Percentiles rank a stretch among this genome's conserved stretches.
Conservation (phyloP, 1,140 invertebrate genomes). For the Doryteuthis pealeii region DNA sequence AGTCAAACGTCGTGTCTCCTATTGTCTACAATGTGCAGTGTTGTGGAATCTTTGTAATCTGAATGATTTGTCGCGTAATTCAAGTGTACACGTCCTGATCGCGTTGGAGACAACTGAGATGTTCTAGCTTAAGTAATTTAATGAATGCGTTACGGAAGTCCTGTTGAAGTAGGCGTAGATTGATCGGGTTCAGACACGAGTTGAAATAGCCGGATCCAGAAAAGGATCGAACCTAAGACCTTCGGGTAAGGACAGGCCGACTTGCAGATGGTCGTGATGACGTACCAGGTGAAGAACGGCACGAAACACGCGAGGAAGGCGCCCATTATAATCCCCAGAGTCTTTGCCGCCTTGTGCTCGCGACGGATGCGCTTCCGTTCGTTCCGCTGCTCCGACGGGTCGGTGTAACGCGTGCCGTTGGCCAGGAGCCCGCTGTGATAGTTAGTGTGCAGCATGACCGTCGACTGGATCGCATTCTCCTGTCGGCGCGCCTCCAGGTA, state of each 20-base stretch:
- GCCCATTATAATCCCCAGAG: slow-evolving; percentile 93
- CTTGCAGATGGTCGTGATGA: slow-evolving; percentile 78
- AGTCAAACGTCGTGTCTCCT: background rate
- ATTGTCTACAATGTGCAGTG: background rate
- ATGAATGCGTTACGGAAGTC: slow-evolving; percentile 98
- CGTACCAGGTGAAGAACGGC: slow-evolving; percentile 88
- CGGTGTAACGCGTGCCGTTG: slow-evolving; percentile 24
- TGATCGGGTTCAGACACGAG: slow-evolving; percentile 93
- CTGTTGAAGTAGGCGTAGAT: slow-evolving; percentile 98
- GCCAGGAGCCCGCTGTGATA: slow-evolving; percentile 25
- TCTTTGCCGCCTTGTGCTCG: slow-evolving; percentile 95
- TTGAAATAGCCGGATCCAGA: slow-evolving; percentile 99
- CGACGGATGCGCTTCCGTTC: slow-evolving; percentile 64
- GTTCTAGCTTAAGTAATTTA: slow-evolving; percentile 63
- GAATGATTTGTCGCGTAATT: slow-evolving; percentile 12
- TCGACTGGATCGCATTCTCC: slow-evolving; percentile 71
- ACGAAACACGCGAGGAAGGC: slow-evolving; percentile 94
- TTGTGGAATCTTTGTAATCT: slow-evolving; percentile 8
- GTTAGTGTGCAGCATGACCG: slow-evolving; percentile 36
- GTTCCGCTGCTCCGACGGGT: slow-evolving; percentile 31
- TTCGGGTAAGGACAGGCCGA: slow-evolving; percentile 77
- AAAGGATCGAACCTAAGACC: slow-evolving; percentile 87
- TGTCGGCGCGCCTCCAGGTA: slow-evolving; percentile 88
- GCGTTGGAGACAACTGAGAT: slow-evolving; percentile 12
- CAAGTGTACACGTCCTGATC: background rate